Percentiles rank a stretch among this genome's conserved stretches.
phyloP scores from a whole-genome alignment of 1,140 invertebrate species.

The Cydia strobilella region DNA sequence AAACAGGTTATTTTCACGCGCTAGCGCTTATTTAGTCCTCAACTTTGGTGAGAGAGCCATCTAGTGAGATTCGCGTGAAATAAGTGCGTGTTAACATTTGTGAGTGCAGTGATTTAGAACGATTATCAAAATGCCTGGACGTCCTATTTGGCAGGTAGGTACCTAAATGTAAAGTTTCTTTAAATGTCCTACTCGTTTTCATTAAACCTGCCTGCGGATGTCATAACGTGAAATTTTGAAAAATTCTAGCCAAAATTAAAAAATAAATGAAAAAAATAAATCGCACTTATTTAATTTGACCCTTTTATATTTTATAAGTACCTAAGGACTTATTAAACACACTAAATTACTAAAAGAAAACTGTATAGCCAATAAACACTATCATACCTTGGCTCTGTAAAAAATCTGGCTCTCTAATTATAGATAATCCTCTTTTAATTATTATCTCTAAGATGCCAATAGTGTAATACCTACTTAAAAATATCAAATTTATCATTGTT shows the following conservation, averaged over 20 bases:
- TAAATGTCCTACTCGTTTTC: background rate
- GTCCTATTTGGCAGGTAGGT: constrained; percentile 81
- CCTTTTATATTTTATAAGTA: too few species aligned
- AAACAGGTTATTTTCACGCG: constrained; percentile 78
- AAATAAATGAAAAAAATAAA: too few species aligned
- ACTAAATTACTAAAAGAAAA: too few species aligned
- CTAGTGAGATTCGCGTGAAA: constrained; percentile 65
- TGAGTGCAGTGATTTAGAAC: constrained; percentile 52
- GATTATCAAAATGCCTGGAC: constrained; percentile 75
- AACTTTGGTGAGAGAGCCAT: constrained; percentile 77
- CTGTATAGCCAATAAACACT: too few species aligned
- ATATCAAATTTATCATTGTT: background rate
- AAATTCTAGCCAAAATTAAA: too few species aligned
- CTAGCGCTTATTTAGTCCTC: constrained; percentile 75
- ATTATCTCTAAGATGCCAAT: background rate
- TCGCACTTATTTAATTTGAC: too few species aligned
- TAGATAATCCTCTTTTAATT: background rate
- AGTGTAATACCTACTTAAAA: constrained; percentile 34
- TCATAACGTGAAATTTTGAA: too few species aligned
- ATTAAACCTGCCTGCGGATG: too few species aligned
- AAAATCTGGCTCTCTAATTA: background rate
- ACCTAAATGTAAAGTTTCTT: constrained; percentile 32
- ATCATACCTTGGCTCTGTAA: background rate
- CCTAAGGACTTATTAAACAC: too few species aligned
- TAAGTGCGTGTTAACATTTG: constrained; percentile 55